Base-by-base conservation (phyloP, 2,113 vertebrate genomes). In the Brienomyrus longianalis region DNA sequence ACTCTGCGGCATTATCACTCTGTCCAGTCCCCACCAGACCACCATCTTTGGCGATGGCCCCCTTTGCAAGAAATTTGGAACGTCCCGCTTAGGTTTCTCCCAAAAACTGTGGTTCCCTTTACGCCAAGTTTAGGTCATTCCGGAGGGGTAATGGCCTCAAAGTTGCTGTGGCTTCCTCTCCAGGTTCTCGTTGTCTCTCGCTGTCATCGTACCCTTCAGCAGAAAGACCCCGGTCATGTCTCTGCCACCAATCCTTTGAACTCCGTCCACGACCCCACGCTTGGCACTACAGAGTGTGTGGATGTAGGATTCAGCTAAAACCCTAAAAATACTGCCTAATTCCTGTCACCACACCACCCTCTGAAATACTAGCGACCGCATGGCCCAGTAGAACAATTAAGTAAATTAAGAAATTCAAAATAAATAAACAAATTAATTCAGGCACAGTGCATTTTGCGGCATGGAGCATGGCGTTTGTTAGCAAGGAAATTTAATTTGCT, bases 1-100 rank as follows among this genome's bases (percentile, higher is more conserved):
- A 93, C 92, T 95, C 94, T 93, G 94, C 90, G 92, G 52, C 48
- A 83, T 70, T 35, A 4, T 31, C 27, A 70, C 27, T 70, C n/a
- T 70, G n/a, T 70, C n/a, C 9, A 70, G 27, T 9, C 9, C 62
- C 62, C 59, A 9, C n/a, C 62, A 70, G n/a, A 70, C 62, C 27
- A 27, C 62, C 62, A 27, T 27, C 27, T 11, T 70, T 31, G 27
- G 62, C 31, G n/a, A 31, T 70, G 62, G 10, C 62, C 62, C 62
- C 62, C n/a, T 66, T 27, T 66, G 62, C 27, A 3, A 10, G n/a
- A 27, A 27, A 66, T 31, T 27, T 66, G 23, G 7, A 66, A 66
- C 0, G 2, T 66, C n/a, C 23, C 9, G 9, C 62, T 66, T 31
- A 70, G 0, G n/a, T 70, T 70, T 27, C 9, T 66, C n/a, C n/a